These are phyloP conservation scores for Amblyornis subalaris DNA, from an alignment of 2,113 vertebrate genomes.

Conservation along the genomic window DNA sequence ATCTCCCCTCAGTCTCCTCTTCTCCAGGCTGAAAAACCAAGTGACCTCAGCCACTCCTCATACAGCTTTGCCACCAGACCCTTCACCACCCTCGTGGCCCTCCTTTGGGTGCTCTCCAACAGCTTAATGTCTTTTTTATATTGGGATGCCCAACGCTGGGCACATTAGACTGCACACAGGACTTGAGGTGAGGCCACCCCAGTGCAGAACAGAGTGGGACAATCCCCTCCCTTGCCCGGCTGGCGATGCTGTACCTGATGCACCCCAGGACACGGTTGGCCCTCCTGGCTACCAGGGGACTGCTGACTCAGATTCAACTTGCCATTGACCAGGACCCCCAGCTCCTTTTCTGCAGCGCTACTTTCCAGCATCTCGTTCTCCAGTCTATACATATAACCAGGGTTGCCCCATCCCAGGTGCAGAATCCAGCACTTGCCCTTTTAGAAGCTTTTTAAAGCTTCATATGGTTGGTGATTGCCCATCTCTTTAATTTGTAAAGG, in stretches of 20 bases:
- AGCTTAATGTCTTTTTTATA: neutral
- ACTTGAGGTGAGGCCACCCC: accelerated
- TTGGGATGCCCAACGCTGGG: neutral
- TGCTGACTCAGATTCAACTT: neutral
- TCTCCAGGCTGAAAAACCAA: neutral
- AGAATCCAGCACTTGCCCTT: neutral
- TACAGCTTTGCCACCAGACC: accelerated
- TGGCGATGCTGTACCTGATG: neutral
- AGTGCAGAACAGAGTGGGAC: accelerated
- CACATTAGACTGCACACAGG: accelerated
- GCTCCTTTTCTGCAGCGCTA: neutral
- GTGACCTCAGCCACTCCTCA: neutral
- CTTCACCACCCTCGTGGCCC: neutral
- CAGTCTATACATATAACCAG: neutral
- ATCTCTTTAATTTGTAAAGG: neutral
- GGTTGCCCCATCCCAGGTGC: neutral
- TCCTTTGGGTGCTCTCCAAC: neutral
- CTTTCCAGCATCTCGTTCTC: neutral
- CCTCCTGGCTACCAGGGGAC: neutral
- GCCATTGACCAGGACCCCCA: accelerated
- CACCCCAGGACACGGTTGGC: accelerated
- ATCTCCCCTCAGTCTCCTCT: neutral
- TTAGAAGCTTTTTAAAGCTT: neutral
- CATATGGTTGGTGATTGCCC: neutral
- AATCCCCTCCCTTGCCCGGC: accelerated